Conservation (phyloP, 2,888 invertebrate genomes). For the Malthinus flaveolus region DNA sequence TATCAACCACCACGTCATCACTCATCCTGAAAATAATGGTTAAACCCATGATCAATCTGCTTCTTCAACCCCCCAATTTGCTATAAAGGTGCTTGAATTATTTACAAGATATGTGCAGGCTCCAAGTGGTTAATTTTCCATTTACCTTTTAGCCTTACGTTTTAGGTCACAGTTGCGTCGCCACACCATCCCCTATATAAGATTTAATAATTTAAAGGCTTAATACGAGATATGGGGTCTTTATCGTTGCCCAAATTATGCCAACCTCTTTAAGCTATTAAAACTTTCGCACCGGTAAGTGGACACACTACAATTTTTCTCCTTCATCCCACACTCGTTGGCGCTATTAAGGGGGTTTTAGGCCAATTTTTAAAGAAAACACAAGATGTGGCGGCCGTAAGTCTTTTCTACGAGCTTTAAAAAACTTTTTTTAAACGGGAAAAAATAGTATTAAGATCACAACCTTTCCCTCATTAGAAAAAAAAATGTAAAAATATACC, state of each 20-base stretch:
- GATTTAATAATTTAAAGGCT: constrained; percentile 28
- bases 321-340: too few species aligned
- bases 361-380: too few species aligned
- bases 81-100: constrained; percentile 24
- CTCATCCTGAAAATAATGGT: constrained; percentile 26
- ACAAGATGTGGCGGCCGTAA: too few species aligned
- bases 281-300: constrained; percentile 21
- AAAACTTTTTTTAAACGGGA: too few species aligned
- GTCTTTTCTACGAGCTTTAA: too few species aligned
- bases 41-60: constrained; percentile 28
- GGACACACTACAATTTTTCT: too few species aligned
- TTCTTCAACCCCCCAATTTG: constrained; percentile 19
- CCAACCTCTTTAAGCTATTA: constrained; percentile 27
- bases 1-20: constrained; percentile 24
- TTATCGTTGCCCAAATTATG: constrained; percentile 27
- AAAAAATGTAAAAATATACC: too few species aligned
- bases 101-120: constrained; percentile 22
- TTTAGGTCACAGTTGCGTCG: constrained; percentile 28
- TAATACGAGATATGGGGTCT: constrained; percentile 23
- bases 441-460: too few species aligned
- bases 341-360: too few species aligned
- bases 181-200: constrained; percentile 19
- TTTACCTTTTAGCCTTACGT: constrained; percentile 30
- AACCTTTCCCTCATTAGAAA: too few species aligned
- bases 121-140: constrained; percentile 29